phyloP scores from a whole-genome alignment of 2,113 vertebrate species.

The Prunella fulvescens region DNA sequence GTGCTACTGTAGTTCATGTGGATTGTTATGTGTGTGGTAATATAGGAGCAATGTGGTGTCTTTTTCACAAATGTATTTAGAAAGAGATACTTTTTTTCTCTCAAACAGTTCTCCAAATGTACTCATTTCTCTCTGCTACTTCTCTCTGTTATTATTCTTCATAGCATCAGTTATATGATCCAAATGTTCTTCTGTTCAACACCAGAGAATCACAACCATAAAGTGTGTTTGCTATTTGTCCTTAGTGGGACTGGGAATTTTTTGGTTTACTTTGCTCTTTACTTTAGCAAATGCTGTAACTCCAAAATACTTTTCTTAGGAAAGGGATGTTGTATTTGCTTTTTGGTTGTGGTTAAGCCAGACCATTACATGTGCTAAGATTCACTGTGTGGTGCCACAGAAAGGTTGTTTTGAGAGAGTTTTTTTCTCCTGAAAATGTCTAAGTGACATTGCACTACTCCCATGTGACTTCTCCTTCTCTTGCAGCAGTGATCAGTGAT shows the following conservation, averaged over 20 bases:
- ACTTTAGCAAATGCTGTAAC: neutral
- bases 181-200: neutral
- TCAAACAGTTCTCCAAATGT: neutral
- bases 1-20: neutral
- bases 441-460: neutral
- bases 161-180: neutral
- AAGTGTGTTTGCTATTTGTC: neutral
- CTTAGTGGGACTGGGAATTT: neutral
- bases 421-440: neutral
- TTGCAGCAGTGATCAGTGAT: neutral
- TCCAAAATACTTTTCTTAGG: neutral
- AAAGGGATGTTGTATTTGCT: neutral
- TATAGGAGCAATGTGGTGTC: neutral
- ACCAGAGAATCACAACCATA: neutral
- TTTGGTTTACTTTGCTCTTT: neutral
- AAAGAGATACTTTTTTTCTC: neutral
- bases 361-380: neutral
- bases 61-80: neutral
- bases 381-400: neutral
- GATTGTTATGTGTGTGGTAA: neutral
- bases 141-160: neutral
- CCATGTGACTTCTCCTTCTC: neutral
- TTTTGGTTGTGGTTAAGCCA: slow-evolving; percentile 2
- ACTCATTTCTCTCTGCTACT: neutral
- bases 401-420: neutral